phyloP scores from a whole-genome alignment of 2,888 invertebrate genomes.

The Lochmaea crataegi region DNA sequence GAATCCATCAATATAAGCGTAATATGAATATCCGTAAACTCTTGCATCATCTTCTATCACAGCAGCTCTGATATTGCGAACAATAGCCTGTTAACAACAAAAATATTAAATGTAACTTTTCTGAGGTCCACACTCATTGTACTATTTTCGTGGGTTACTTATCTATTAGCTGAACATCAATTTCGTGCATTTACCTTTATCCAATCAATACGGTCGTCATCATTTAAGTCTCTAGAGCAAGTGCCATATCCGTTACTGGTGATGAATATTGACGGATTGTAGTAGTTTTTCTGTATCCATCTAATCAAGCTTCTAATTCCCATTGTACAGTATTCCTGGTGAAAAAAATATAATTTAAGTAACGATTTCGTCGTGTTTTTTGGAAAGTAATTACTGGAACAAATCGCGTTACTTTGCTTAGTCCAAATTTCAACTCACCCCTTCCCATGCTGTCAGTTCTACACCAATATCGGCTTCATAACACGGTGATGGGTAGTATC shows the following conservation, averaged over 20 bases:
- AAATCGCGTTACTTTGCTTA: too few relatives aligned
- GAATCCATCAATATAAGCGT: constrained; percentile 19
- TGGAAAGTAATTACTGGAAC: too few relatives aligned
- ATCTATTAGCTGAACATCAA: background rate
- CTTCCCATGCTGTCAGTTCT: background rate
- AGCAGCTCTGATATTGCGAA: constrained; percentile 6
- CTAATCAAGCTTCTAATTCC: constrained; percentile 21
- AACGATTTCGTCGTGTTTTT: too few relatives aligned
- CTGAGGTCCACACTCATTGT: background rate
- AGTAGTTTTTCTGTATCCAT: constrained; percentile 24
- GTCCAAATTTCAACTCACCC: background rate
- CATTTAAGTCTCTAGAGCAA: constrained; percentile 5
- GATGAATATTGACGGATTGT: constrained; percentile 24
- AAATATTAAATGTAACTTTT: background rate
- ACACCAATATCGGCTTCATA: constrained; percentile 14
- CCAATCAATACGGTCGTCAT: constrained; percentile 19
- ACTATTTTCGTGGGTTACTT: background rate
- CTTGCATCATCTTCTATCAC: constrained; percentile 19
- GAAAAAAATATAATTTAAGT: constrained; percentile 1
- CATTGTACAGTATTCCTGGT: constrained; percentile 5
- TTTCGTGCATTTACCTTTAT: constrained; percentile 1
- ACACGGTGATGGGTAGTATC: background rate
- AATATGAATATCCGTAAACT: constrained; percentile 19
- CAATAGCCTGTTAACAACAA: constrained; percentile 3
- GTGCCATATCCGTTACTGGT: constrained; percentile 7